These are phyloP conservation scores for Drosophila persimilis DNA, from an alignment of 1,140 invertebrate species.

Conservation along the genomic window DNA sequence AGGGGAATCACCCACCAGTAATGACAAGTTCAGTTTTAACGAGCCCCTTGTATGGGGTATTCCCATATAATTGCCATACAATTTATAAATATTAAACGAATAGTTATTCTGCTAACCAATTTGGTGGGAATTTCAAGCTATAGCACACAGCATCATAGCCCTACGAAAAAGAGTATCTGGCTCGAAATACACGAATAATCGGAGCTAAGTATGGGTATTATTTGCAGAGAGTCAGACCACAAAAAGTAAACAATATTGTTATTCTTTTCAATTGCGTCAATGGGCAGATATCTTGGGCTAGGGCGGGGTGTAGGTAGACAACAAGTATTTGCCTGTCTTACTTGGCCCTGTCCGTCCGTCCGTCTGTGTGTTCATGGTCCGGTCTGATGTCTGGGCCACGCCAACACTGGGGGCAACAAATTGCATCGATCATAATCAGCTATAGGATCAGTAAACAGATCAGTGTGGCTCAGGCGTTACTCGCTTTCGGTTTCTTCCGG, in stretches of 20 bases:
- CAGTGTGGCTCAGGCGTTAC: neutral
- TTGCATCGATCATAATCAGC: constrained; percentile 34
- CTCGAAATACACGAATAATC: constrained; percentile 25
- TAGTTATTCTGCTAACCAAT: too few species aligned
- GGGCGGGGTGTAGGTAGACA: constrained; percentile 13
- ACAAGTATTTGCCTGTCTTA: constrained; percentile 35
- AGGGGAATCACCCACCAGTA: too few species aligned
- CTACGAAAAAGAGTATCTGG: neutral
- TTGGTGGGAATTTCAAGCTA: too few species aligned
- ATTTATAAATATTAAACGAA: too few species aligned
- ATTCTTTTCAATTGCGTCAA: constrained; percentile 71
- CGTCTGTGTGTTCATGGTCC: neutral
- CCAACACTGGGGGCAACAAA: neutral
- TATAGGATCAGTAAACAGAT: constrained; percentile 32
- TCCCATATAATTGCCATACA: too few species aligned
- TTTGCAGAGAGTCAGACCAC: constrained; percentile 24
- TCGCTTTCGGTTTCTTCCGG: constrained; percentile 63
- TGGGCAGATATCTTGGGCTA: constrained; percentile 25
- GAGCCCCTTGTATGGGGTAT: too few species aligned
- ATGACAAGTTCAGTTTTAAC: too few species aligned
- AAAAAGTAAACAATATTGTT: constrained; percentile 51
- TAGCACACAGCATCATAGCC: too few species aligned
- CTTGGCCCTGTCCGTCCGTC: constrained; percentile 28
- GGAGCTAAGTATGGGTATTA: constrained; percentile 30
- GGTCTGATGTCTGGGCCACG: constrained; percentile 16